phyloP scores from a whole-genome alignment of 2,113 vertebrate genomes.

The Setophaga coronata region DNA sequence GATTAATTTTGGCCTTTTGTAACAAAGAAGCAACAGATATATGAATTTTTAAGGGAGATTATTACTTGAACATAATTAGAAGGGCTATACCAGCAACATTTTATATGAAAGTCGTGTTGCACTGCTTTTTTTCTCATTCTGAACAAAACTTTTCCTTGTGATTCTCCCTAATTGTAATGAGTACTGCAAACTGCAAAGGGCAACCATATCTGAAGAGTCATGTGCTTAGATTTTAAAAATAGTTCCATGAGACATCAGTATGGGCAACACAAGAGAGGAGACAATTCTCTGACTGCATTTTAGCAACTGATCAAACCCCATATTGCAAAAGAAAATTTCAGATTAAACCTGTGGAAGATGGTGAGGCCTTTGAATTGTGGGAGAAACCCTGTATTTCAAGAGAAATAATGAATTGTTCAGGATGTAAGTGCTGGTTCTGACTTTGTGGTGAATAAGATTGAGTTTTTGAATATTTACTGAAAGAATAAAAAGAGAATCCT shows the following conservation, averaged over 20 bases:
- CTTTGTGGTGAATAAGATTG: background rate
- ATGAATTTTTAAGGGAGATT: background rate
- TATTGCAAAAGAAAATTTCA: background rate
- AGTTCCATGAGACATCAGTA: background rate
- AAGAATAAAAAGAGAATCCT: background rate
- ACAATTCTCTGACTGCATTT: background rate
- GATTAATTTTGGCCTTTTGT: slow-evolving; percentile 20
- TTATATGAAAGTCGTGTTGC: background rate
- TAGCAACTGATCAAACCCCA: background rate
- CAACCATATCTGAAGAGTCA: background rate
- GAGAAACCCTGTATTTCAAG: background rate
- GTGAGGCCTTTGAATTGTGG: background rate
- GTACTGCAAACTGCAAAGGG: background rate
- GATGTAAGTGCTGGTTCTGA: background rate
- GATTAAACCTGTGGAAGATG: background rate
- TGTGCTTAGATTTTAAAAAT: background rate
- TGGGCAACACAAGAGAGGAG: background rate
- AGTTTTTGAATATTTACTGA: background rate
- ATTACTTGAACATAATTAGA: background rate
- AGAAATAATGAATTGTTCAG: background rate
- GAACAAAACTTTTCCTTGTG: background rate
- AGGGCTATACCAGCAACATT: background rate
- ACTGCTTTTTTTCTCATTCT: background rate
- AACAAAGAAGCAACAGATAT: background rate
- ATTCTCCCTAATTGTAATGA: background rate